Conservation (phyloP, 2,888 invertebrate genomes). For the Erebia palarica region DNA sequence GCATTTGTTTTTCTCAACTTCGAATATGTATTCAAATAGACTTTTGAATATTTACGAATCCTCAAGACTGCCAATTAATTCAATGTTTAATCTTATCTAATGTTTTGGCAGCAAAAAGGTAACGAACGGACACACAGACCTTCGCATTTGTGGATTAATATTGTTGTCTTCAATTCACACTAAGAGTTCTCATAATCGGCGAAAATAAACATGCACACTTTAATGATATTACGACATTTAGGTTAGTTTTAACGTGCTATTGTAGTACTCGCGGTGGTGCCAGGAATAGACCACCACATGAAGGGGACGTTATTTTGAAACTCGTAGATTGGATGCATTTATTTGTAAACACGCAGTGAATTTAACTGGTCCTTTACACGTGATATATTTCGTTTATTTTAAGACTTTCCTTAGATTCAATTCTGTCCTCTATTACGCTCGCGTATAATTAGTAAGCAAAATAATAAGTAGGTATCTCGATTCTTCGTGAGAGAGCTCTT, state of each 20-base stretch:
- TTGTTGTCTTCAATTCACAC: background rate
- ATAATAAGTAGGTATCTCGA: too few species aligned
- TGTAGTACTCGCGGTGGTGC: constrained; percentile 52
- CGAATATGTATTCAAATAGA: too few species aligned
- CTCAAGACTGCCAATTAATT: too few species aligned
- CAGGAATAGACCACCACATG: constrained; percentile 69
- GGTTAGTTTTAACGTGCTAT: constrained; percentile 58
- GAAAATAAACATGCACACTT: constrained; percentile 79
- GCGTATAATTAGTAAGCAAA: too few species aligned
- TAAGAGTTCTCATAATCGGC: constrained; percentile 71
- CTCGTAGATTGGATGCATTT: constrained; percentile 49
- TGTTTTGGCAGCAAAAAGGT: background rate
- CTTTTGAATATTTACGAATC: too few species aligned
- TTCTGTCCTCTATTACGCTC: too few species aligned
- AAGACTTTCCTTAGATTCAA: too few species aligned
- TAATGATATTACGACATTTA: constrained; percentile 79
- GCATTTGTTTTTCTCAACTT: too few species aligned
- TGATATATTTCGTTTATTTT: constrained; percentile 10
- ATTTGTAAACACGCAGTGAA: constrained; percentile 48
- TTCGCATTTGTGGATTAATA: background rate
- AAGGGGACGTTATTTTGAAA: constrained; percentile 74
- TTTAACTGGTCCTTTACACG: constrained; percentile 11
- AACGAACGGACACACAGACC: background rate
- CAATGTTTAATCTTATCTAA: too few species aligned
- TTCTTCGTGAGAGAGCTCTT: too few species aligned